Evolutionary conservation across 2,888 invertebrate genomes (phyloP).

Genomic region (Chrysomela aeneicollis): DNA sequence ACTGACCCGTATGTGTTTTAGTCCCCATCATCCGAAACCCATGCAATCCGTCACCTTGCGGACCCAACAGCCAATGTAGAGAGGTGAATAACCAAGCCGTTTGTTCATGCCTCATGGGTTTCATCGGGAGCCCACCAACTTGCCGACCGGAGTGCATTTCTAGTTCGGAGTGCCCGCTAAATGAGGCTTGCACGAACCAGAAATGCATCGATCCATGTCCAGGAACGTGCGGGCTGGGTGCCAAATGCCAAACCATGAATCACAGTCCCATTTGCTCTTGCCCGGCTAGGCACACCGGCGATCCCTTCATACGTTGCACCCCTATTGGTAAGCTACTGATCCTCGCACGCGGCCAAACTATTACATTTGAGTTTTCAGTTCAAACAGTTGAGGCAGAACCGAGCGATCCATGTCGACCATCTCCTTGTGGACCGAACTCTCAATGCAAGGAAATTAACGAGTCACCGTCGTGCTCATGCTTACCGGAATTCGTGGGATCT

Average conservation of each 20-base stretch:
- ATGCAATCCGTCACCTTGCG: conserved; percentile 78
- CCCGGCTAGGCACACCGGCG: conserved; percentile 62
- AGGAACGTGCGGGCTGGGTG: conserved; percentile 75
- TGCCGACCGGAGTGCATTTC: conserved; percentile 78
- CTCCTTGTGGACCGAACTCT: conserved; percentile 81
- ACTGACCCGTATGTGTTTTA: conserved; percentile 14
- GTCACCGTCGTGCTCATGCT: conserved; percentile 77
- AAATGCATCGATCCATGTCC: conserved; percentile 80
- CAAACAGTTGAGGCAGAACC: conserved; percentile 60
- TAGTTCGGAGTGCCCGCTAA: conserved; percentile 74
- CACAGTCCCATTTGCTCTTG: conserved; percentile 84
- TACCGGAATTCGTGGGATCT: conserved; percentile 72
- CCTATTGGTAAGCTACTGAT: conserved; percentile 63
- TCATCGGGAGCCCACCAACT: conserved; percentile 75
- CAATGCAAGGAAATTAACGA: conserved; percentile 66
- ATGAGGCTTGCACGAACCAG: conserved; percentile 75
- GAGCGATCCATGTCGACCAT: conserved; percentile 70
- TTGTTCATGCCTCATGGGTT: conserved; percentile 76
- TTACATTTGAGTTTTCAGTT: conserved; percentile 41
- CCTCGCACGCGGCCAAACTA: conserved; percentile 52
- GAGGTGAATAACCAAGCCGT: conserved; percentile 71
- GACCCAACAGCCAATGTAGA: conserved; percentile 73
- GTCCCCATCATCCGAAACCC: conserved; percentile 55
- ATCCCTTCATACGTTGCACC: conserved; percentile 73
- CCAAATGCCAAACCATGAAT: conserved; percentile 78